A percentile compares a stretch with the other conserved stretches of the same genome.
Conservation (phyloP, 2,797 vertebrate genomes). For the Sebastes matsubarae region DNA sequence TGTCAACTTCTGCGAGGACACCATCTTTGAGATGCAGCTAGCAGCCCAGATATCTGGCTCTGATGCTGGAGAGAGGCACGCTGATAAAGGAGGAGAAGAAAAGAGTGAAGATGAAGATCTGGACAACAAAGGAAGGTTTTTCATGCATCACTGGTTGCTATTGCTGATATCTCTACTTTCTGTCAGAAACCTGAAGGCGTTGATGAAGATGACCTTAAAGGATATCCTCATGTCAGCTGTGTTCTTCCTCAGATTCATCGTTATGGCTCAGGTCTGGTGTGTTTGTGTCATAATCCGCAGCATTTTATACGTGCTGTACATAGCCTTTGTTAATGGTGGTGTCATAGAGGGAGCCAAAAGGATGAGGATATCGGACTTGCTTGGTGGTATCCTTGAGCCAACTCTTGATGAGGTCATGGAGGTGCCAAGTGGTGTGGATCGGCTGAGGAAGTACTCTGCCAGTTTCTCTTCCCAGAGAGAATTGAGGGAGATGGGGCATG, state of each 20-base stretch:
- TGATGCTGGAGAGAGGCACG: slow-evolving; percentile 82
- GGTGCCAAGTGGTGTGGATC: slow-evolving; percentile 74
- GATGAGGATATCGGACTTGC: slow-evolving; percentile 87
- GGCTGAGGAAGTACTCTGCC: slow-evolving; percentile 41
- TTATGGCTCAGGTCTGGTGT: slow-evolving; percentile 77
- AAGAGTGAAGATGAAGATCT: slow-evolving; percentile 57
- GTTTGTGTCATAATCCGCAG: slow-evolving; percentile 74
- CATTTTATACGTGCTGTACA: slow-evolving; percentile 84
- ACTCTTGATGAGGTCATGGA: slow-evolving; percentile 92
- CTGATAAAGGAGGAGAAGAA: slow-evolving; percentile 77
- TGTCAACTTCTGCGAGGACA: slow-evolving; percentile 97
- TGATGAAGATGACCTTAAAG: slow-evolving; percentile 89
- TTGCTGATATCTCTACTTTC: slow-evolving; percentile 83
- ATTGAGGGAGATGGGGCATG: slow-evolving; percentile 64
- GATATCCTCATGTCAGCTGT: slow-evolving; percentile 82
- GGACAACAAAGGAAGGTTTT: slow-evolving; percentile 78
- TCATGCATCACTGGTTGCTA: slow-evolving; percentile 78
- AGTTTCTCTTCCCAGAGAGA: slow-evolving; percentile 81
- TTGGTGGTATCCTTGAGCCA: slow-evolving; percentile 90
- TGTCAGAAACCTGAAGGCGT: slow-evolving; percentile 86
- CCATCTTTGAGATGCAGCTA: slow-evolving; percentile 98
- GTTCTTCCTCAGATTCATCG: slow-evolving; percentile 79
- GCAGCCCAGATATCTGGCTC: slow-evolving; percentile 91
- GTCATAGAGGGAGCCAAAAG: slow-evolving; percentile 92
- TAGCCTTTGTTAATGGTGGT: slow-evolving; percentile 87